phyloP scores from a whole-genome alignment of 1,140 invertebrate species.

The Potamilus streckersoni region DNA sequence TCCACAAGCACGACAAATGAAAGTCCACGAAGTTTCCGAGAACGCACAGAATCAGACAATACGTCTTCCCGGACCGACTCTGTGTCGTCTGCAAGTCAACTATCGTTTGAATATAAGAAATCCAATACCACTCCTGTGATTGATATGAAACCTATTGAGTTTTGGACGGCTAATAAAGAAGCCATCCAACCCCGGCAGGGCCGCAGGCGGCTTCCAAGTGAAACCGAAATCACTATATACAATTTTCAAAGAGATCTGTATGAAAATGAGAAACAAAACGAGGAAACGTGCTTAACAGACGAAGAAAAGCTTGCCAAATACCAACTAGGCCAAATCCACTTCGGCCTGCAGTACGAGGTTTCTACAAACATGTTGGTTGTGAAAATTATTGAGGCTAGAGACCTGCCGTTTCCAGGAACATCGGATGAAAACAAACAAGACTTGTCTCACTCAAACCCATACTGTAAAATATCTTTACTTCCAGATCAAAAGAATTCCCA shows the following conservation, averaged over 20 bases:
- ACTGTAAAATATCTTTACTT: slow-evolving; percentile 64
- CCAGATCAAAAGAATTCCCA: slow-evolving; percentile 64
- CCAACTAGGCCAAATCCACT: slow-evolving; percentile 66
- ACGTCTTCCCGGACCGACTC: slow-evolving; percentile 55
- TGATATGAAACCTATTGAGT: slow-evolving; percentile 69
- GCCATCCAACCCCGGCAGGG: slow-evolving; percentile 62
- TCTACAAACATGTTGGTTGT: slow-evolving; percentile 62
- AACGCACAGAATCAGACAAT: slow-evolving; percentile 54
- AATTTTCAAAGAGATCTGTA: slow-evolving; percentile 66
- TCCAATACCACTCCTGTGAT: slow-evolving; percentile 64
- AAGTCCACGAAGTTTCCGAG: slow-evolving; percentile 39
- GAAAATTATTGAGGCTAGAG: slow-evolving; percentile 67
- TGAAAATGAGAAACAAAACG: slow-evolving; percentile 46
- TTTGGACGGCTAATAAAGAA: slow-evolving; percentile 68
- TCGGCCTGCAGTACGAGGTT: slow-evolving; percentile 67
- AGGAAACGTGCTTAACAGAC: slow-evolving; percentile 59
- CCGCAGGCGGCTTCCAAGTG: slow-evolving; percentile 58
- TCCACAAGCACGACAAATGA: slow-evolving; percentile 55
- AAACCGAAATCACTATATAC: slow-evolving; percentile 64
- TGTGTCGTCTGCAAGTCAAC: slow-evolving; percentile 50
- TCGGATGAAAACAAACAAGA: slow-evolving; percentile 66
- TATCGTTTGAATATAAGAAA: slow-evolving; percentile 46
- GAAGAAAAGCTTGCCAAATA: slow-evolving; percentile 63
- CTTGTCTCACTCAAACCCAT: slow-evolving; percentile 68
- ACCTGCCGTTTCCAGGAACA: slow-evolving; percentile 64